These are phyloP conservation scores for Villa cingulata DNA, from an alignment of 2,888 invertebrate genomes.

Conservation along the genomic window DNA sequence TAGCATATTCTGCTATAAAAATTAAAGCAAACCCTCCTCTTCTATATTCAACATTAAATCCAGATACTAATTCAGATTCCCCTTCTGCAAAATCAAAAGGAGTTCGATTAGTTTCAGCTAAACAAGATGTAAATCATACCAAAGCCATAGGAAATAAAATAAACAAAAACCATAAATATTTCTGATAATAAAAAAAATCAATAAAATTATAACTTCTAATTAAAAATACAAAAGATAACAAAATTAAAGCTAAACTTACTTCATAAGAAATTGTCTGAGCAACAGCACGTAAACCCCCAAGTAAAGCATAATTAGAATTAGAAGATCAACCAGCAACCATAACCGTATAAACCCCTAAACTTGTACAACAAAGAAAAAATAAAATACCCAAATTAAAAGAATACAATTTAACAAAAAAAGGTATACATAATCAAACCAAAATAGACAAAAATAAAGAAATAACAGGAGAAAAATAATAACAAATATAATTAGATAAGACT, in stretches of 20 bases:
- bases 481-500: slow-evolving; percentile 43
- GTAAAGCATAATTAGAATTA: slow-evolving; percentile 58
- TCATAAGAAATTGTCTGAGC: slow-evolving; percentile 69
- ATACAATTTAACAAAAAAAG: slow-evolving; percentile 41
- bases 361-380: slow-evolving; percentile 51
- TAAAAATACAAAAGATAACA: slow-evolving; percentile 46
- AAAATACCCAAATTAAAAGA: slow-evolving; percentile 46
- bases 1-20: slow-evolving; percentile 57
- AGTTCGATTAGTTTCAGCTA: slow-evolving; percentile 59
- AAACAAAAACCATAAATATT: slow-evolving; percentile 41
- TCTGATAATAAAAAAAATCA: slow-evolving; percentile 39
- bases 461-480: slow-evolving; percentile 47
- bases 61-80: slow-evolving; percentile 63
- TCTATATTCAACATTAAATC: slow-evolving; percentile 67
- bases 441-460: slow-evolving; percentile 46
- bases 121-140: slow-evolving; percentile 44
- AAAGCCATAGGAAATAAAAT: slow-evolving; percentile 42
- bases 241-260: slow-evolving; percentile 52
- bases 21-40: slow-evolving; percentile 56
- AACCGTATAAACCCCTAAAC: slow-evolving; percentile 49
- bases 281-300: slow-evolving; percentile 52
- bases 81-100: slow-evolving; percentile 71
- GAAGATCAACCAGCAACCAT: slow-evolving; percentile 54
- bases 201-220: slow-evolving; percentile 43
- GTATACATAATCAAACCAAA: slow-evolving; percentile 44